A percentile compares a stretch with the other conserved stretches of the same genome.
These are phyloP conservation scores for Amiota minor DNA, from an alignment of 2,888 invertebrate species.

Conservation along the genomic window DNA sequence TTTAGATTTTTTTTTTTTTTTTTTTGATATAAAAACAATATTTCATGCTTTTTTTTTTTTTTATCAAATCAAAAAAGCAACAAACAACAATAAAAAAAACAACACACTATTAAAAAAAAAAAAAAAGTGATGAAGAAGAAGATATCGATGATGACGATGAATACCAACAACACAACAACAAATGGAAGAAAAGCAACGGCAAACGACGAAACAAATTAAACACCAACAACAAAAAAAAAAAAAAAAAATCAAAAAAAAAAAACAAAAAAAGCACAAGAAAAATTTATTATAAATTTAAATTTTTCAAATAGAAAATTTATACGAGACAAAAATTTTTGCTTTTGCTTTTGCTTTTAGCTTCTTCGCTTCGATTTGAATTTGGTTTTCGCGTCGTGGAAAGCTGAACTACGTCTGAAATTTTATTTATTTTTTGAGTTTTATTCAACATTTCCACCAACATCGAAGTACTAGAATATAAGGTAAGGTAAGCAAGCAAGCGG, in stretches of 20 bases:
- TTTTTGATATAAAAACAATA: background rate
- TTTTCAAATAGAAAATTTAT: conserved; percentile 22
- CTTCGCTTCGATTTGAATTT: conserved; percentile 9
- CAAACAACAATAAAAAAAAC: conserved; percentile 1
- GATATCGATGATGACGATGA: too few relatives aligned
- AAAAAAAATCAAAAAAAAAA: conserved; percentile 15
- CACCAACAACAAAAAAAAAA: conserved; percentile 2
- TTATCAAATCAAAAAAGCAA: conserved; percentile 33
- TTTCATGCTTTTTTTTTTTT: conserved; percentile 22
- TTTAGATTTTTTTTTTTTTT: conserved; percentile 1
- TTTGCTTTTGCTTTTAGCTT: conserved; percentile 2
- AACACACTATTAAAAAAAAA: background rate
- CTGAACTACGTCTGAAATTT: conserved; percentile 54
- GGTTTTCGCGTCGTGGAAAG: conserved; percentile 54
- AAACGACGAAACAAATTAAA: background rate
- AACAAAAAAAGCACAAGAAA: background rate
- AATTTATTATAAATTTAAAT: conserved; percentile 1
- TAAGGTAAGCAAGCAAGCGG: conserved; percentile 13
- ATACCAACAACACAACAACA: background rate
- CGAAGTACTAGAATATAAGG: background rate
- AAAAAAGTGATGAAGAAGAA: background rate
- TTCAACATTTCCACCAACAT: background rate
- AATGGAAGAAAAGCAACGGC: background rate
- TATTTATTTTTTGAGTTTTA: background rate
- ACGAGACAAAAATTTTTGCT: background rate